These are phyloP conservation scores for Physella acuta DNA, from an alignment of 1,140 invertebrate species.

Conservation along the genomic window DNA sequence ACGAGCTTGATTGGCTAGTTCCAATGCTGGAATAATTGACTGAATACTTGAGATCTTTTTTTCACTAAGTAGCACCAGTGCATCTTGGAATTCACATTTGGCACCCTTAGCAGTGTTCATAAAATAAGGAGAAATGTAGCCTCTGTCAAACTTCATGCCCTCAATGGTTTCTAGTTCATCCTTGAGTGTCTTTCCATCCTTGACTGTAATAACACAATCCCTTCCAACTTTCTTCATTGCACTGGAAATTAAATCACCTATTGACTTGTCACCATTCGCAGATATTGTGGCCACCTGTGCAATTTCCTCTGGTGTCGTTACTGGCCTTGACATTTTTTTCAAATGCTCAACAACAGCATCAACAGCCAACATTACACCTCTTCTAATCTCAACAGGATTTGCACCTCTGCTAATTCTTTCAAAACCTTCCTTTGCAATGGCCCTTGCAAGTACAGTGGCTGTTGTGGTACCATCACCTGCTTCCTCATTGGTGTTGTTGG, in stretches of 20 bases:
- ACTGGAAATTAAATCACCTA: conserved; percentile 94
- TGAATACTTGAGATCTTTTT: conserved; percentile 99
- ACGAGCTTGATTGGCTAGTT: conserved; percentile 90
- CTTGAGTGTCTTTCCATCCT: conserved; percentile 95
- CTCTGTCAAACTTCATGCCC: conserved; percentile 99
- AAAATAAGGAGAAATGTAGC: conserved; percentile 99
- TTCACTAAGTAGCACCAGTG: conserved; percentile 89
- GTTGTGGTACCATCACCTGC: conserved; percentile 99
- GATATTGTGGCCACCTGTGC: conserved; percentile 99
- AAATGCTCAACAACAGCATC: conserved; percentile 87
- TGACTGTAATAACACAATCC: conserved; percentile 99
- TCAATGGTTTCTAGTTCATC: conserved; percentile 99
- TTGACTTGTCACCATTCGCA: conserved; percentile 91
- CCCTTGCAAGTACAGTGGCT: conserved; percentile 93
- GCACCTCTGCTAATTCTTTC: conserved; percentile 98
- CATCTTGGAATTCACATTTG: conserved; percentile 98
- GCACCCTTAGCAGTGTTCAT: conserved; percentile 95
- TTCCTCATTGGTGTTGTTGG: conserved; percentile 99
- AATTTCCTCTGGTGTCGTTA: conserved; percentile 98
- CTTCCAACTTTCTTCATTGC: conserved; percentile 98
- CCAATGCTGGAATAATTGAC: conserved; percentile 94
- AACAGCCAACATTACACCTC: conserved; percentile 96
- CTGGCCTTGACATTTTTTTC: conserved; percentile 86
- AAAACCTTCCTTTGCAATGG: conserved; percentile 99
- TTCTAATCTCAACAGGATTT: conserved; percentile 96